Base-by-base conservation (phyloP, 2,888 invertebrate species). In the Sarcophaga subvicina region DNA sequence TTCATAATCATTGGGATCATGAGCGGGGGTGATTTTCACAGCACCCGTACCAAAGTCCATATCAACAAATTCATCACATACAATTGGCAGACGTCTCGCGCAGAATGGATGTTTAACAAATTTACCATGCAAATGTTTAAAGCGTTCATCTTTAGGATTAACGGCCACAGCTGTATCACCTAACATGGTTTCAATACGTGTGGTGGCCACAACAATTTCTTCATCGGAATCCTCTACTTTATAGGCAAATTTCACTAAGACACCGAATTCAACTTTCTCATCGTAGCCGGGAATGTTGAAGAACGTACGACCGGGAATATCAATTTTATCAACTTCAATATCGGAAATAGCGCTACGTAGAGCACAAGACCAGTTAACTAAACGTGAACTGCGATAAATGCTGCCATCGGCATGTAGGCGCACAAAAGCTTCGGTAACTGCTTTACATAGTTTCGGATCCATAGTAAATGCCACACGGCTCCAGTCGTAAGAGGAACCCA, bases 321-420 rank as follows among this genome's bases (percentile, higher is more conserved):
- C 98, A 63, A 97, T 93, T 94, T 99, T 99, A 92, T 99, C 99
- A 3, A 99, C 99, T 94, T 99, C 99, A 89, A 99, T 99, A 92
- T 99, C 99, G 0, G 99, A 99, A 89, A 99, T 99, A 11, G 99
- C 99, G 73, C 99, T 99, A 91, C 98, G 98, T 17, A 99, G 94
- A 0, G 97, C 95, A 91, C 99, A 99, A 0, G 99, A 99, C 99
- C 99, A 99, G 94, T 99, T 99, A 4, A 99, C 99, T 11, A 99
- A 95, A 63, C 98, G 95, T 90, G 98, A 98, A 75, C 98, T 97
- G 20, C 99, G 95, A 93, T 99, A 99, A 92, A 99, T 98, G 90
- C 97, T 95, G 6, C 97, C 98, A 0, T 95, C 95, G 86, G 98
- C 98, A 92, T 98, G 98, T 59, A 99, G 94, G 0, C 97, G 95